Conservation (phyloP, 2,113 vertebrate species). For the Engystomops pustulosus region DNA sequence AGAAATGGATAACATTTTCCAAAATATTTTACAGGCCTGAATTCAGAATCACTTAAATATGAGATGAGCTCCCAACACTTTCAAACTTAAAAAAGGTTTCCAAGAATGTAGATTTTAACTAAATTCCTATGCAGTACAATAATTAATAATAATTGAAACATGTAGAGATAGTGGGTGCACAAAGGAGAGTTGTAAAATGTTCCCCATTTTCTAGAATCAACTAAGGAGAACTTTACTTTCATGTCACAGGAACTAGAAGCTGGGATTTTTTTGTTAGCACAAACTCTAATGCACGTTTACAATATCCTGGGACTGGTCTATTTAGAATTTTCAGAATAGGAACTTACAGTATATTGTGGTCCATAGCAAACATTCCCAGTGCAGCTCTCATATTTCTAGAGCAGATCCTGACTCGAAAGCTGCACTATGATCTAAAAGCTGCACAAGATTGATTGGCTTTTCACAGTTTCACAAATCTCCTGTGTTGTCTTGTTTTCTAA, state of each 20-base stretch:
- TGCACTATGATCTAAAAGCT: no score
- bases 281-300: no score
- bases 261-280: neutral
- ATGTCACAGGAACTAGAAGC: neutral
- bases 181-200: conserved; percentile 1
- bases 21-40: conserved; percentile 80
- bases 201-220: conserved; percentile 4
- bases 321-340: no score
- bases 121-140: conserved; percentile 38
- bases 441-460: no score
- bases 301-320: no score
- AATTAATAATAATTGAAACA: conserved; percentile 25
- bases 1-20: conserved; percentile 78
- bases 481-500: no score
- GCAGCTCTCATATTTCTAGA: no score
- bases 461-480: no score
- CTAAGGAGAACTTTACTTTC: conserved; percentile 11
- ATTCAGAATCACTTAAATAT: conserved; percentile 80
- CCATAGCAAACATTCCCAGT: no score
- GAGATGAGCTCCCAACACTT: conserved; percentile 71
- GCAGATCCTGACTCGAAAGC: no score
- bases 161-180: conserved; percentile 30
- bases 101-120: conserved; percentile 69
- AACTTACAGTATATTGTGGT: no score
- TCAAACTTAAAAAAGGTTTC: conserved; percentile 75